Evolutionary conservation across 2,888 invertebrate species (phyloP), one percentile per base, ranked within the genome.

Genomic region (Scrobipalpa costella): DNA sequence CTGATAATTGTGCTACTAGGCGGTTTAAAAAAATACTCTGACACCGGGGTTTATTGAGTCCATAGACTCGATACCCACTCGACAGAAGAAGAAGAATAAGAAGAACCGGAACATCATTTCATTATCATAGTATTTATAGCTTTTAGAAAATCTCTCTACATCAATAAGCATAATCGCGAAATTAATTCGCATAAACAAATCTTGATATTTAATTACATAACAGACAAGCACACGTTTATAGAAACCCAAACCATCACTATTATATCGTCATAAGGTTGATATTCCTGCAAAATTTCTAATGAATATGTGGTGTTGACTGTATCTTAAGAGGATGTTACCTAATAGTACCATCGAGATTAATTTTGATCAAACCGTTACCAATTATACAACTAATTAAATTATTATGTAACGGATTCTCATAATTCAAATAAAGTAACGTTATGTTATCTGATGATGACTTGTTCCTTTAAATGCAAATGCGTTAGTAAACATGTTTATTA

Each of bases 401-500:
- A 27, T 55, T 55, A 34, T 55, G 55, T 17, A 55, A 55, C 55
- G n/a, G 34, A 11, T 55, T 17, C 55, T 33, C 55, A 55, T 55
- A 55, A 33, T 55, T 8, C 15, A 49, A 55, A 9, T 21, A 13
- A 27, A 55, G 5, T 55, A 27, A 52, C n/a, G n/a, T 34, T 34
- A n/a, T 55, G 1, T 34, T 34, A 52, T 13, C 2, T 21, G 49
- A 49, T 21, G 17, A 19, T 7, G 8, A 49, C 44, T 44, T 44
- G 40, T 40, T 40, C 1, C 13, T 13, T 40, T 7, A 44, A 44
- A 15, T 44, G 44, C 44, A 44, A 44, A 44, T 44, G 44, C 44
- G 44, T n/a, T 44, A n/a, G n/a, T 40, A 40, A 13, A 13, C 40
- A 40, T 2, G n/a, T n/a, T 44, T 15, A 44, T 44, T n/a, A 7